Evolutionary conservation across 2,113 vertebrate species (phyloP), one percentile per base, ranked within the genome.

Genomic region (Leptobrachium leishanense): DNA sequence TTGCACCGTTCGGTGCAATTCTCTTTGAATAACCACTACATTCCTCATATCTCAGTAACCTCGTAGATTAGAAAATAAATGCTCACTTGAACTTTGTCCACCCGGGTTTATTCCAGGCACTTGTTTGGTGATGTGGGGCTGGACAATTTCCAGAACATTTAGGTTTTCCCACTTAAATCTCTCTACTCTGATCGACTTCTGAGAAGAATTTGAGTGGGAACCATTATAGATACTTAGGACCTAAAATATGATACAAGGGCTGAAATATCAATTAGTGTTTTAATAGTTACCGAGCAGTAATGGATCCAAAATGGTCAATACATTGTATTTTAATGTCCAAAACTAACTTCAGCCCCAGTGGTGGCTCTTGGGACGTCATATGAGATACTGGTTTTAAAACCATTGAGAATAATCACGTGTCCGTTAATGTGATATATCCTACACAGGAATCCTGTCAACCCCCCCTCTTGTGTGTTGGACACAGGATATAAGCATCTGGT

Each of bases 401-500:
- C 78, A 74, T 41, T 2, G 57, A 86, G 88, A 85, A 42, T 79
- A 79, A 7, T 13, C 42, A 72, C 66, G 73, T 40, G 59, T 81
- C 78, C 20, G 74, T 41, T 53, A 76, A 69, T 57, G 69, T 59
- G 7, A 79, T 54, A 83, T 43, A 66, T 59, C 31, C 12, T 43
- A 41, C 68, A 43, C 12, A 41, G 74, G 63, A 79, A 41, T 84
- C 72, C 81, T 31, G 20, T 31, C 20, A 31, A 31, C 0, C 64
- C 9, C 83, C 6, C 63, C 43, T 12, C 11, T 59, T 12, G 9
- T 77, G 46, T 84, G 82, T n/a, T 20, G 75, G 82, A 74, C 83
- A 75, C 82, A 83, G 64, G 77, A 75, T 85, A 87, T 89, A 92
- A 91, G 85, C 84, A 68, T 62, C 71, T 81, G 78, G 50, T 81